These are phyloP conservation scores for Sorex maritimensis DNA, from an alignment of 2,797 vertebrate genomes.

Conservation along the genomic window DNA sequence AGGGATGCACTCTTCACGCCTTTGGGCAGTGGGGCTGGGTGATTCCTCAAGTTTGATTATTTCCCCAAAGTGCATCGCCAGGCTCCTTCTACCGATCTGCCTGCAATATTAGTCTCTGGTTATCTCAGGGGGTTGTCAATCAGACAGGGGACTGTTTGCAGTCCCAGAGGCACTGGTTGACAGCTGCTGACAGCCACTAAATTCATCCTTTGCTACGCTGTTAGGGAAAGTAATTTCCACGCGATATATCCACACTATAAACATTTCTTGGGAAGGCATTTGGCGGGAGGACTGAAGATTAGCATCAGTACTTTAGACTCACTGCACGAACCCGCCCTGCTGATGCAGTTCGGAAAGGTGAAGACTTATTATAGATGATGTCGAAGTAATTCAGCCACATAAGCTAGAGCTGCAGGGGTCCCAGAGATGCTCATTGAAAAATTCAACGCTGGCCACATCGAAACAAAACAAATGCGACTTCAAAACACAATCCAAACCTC, in stretches of 20 bases:
- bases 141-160: neutral
- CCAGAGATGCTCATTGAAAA: neutral
- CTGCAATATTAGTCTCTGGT: neutral
- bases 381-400: neutral
- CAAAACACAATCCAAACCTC: neutral
- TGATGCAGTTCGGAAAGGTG: neutral
- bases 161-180: neutral
- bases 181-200: neutral
- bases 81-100: too few relatives aligned
- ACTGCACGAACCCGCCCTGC: neutral
- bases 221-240: conserved; percentile 13
- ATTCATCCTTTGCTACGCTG: neutral
- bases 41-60: too few relatives aligned
- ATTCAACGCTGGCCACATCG: neutral
- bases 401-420: neutral
- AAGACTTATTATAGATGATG: neutral
- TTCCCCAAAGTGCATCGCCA: too few relatives aligned
- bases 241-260: neutral
- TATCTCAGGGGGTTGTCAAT: neutral
- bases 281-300: neutral
- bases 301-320: neutral
- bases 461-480: neutral
- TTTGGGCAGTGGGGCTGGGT: too few relatives aligned
- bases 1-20: too few relatives aligned
- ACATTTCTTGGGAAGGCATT: conserved; percentile 14